phyloP scores from a whole-genome alignment of 2,797 vertebrate species.

The Darevskia nairensis region DNA sequence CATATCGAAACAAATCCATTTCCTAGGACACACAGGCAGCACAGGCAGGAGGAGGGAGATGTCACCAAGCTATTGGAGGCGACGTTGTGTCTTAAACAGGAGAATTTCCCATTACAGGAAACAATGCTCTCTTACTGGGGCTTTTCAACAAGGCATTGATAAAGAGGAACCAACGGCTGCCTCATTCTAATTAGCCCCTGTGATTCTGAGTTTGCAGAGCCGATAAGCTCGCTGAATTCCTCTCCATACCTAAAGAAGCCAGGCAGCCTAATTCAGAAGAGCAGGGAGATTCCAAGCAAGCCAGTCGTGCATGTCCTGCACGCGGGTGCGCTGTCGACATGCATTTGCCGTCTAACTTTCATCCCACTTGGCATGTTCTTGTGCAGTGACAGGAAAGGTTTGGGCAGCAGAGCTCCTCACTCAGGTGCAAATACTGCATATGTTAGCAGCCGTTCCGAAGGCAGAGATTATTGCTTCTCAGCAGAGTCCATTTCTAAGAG shows the following conservation, averaged over 20 bases:
- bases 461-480: too few species aligned
- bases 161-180: background rate
- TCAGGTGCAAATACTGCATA: conserved; percentile 37
- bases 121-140: background rate
- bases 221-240: conserved; percentile 25
- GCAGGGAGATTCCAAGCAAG: conserved; percentile 38
- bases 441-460: background rate
- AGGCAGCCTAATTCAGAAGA: conserved; percentile 33
- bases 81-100: conserved; percentile 39
- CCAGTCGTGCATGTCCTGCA: conserved; percentile 42
- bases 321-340: background rate
- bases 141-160: conserved; percentile 11
- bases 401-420: conserved; percentile 29
- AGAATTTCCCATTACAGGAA: conserved; percentile 35
- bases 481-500: background rate
- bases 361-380: conserved; percentile 49
- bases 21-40: conserved; percentile 31
- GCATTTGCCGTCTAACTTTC: conserved; percentile 42
- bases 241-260: conserved; percentile 33
- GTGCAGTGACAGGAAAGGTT: conserved; percentile 10
- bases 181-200: conserved; percentile 44
- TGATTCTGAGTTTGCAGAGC: conserved; percentile 27
- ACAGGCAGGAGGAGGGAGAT: background rate
- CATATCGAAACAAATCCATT: conserved; percentile 34
- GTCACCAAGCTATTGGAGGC: conserved; percentile 7